Evolutionary conservation across 1,140 invertebrate species (phyloP), one percentile per base, ranked within the genome.

Genomic region (Temnothorax longispinosus): DNA sequence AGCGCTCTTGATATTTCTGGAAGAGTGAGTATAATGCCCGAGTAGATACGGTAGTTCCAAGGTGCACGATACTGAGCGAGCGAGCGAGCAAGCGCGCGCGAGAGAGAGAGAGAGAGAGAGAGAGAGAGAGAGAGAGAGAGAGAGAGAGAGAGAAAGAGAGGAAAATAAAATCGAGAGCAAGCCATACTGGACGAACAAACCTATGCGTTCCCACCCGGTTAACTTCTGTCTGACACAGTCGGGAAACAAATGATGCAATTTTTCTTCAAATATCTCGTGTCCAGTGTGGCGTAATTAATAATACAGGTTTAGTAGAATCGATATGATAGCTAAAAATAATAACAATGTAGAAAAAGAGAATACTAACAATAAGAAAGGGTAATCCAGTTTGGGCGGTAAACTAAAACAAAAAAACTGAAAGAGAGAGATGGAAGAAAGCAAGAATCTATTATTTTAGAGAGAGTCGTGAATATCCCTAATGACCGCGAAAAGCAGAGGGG

Each of bases 1-100:
- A 27, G 47, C 65, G 41, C 69, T 82, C 41, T 82, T 74, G 80
- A 82, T 74, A 74, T 74, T 82, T 82, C 80, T 58, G 67, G 38
- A 60, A 82, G 67, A 60, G 80, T 15, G 41, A 47, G 38, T 72
- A 58, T 74, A 62, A 58, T 21, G 18, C 67, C 0, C 41, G 32
- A 87, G 87, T 89, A 80, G 65, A 81, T 41, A 69, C 47, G 76
- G 13, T 54, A 32, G 21, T 38, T 67, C 18, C 11, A 21, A 80
- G 27, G 3, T 47, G 41, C 8, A 11, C 58, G 32, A 67, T 67
- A 67, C 35, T n/a, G 38, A 11, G 3, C 18, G 3, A 71, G 10
- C 41, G 18, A n/a, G 5, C 3, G 15, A 38, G 21, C 7, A 8
- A 21, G 6, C 21, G 21, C 21, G n/a, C 27, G n/a, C 27, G 0